Evolutionary conservation across 2,113 vertebrate genomes (phyloP), one percentile per base, ranked within the genome.

Genomic region (Poeciliopsis turrubarensis): DNA sequence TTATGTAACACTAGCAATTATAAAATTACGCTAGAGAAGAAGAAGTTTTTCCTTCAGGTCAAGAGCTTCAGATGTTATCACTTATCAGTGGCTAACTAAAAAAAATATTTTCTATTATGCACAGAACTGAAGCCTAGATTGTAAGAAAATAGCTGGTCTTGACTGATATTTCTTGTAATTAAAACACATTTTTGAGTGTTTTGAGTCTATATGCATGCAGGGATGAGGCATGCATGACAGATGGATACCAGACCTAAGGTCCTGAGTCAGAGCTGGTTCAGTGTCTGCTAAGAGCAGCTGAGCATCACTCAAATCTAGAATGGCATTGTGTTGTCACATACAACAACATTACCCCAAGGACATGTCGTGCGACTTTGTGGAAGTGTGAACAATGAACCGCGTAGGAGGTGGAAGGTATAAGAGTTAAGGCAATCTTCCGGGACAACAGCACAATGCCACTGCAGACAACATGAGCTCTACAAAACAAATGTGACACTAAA

Each of bases 321-420:
- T 30, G 72, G 51, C 51, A 65, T 78, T 79, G 80, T 86, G 70
- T 80, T 84, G 82, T 80, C 77, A 90, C 80, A 78, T 84, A 85
- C 90, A 90, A 79, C 79, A 74, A 85, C 88, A 86, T 82, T 87
- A 89, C 86, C 86, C 84, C 87, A 89, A 89, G 88, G 89, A 89
- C 86, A 61, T 54, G 75, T 44, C 72, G 73, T 75, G 84, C 79
- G 85, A 86, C 84, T 90, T 88, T 88, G 86, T 88, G 80, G 87
- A 86, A 86, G 72, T 73, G 87, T 81, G 79, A 90, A 90, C 89
- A 89, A 88, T 83, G 84, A 79, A 79, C 77, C 70, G 87, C 7
- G 54, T 88, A 74, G 79, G 80, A 73, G 75, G 82, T 61, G 72
- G 80, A 75, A 80, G 80, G 73, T 27, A 66, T 68, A 81, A 80